Conservation (phyloP, 2,888 invertebrate species). For the Conus canariensis region DNA sequence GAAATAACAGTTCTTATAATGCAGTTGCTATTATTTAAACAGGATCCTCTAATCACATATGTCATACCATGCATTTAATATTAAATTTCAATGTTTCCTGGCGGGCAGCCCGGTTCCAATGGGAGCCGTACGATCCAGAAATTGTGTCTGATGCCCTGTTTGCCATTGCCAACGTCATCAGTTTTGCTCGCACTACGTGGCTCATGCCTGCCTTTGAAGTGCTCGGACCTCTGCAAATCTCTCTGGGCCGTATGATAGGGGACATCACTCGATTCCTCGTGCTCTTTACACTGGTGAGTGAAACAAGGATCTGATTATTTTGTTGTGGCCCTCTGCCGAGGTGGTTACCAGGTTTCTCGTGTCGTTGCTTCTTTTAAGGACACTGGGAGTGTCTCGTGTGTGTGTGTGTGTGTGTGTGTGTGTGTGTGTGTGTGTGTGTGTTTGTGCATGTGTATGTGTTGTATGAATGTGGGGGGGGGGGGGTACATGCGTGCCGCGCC, state of each 20-base stretch:
- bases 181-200: constrained; percentile 78
- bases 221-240: constrained; percentile 78
- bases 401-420: constrained; percentile 11
- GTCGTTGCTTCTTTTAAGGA: too few relatives aligned
- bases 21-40: too few relatives aligned
- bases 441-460: too few relatives aligned
- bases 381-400: background rate
- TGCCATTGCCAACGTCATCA: constrained; percentile 78
- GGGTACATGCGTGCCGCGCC: too few relatives aligned
- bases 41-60: too few relatives aligned
- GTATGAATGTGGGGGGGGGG: too few relatives aligned
- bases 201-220: constrained; percentile 79
- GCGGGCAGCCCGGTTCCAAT: constrained; percentile 76
- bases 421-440: constrained; percentile 26
- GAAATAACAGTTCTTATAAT: too few relatives aligned
- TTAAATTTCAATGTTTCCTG: too few relatives aligned
- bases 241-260: constrained; percentile 78
- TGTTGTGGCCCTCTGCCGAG: background rate
- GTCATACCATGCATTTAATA: too few relatives aligned
- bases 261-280: constrained; percentile 79
- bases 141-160: constrained; percentile 78
- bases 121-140: constrained; percentile 78
- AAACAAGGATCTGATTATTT: background rate
- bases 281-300: constrained; percentile 76
- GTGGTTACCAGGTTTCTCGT: background rate